Evolutionary conservation across 2,888 invertebrate species (phyloP).

Genomic region (Lysandra coridon): DNA sequence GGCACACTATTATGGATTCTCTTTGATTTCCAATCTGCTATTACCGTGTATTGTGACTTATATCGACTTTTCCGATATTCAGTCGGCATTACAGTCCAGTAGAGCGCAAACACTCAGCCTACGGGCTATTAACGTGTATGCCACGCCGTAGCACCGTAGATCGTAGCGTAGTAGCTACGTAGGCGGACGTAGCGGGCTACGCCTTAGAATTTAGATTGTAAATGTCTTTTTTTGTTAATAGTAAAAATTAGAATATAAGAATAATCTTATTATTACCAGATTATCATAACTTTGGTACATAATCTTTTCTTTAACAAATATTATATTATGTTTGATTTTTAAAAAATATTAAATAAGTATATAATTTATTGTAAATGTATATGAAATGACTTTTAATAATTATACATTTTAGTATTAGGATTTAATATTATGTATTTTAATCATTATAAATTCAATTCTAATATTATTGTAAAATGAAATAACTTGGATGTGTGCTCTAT

Average conservation of each 20-base stretch:
- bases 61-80: conserved; percentile 15
- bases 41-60: neutral
- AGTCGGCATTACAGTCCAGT: neutral
- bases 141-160: conserved; percentile 16
- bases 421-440: too few species aligned
- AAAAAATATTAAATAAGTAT: too few species aligned
- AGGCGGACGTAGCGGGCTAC: neutral
- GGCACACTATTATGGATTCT: neutral
- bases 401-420: too few species aligned
- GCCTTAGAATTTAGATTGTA: neutral
- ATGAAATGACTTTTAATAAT: too few species aligned
- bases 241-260: neutral
- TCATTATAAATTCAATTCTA: too few species aligned
- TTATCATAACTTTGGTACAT: too few species aligned
- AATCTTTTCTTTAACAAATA: too few species aligned
- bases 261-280: too few species aligned
- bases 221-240: neutral
- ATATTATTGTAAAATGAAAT: too few species aligned
- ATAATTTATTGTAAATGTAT: too few species aligned
- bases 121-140: neutral
- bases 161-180: neutral
- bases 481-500: too few species aligned
- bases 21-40: neutral
- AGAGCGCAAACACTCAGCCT: conserved; percentile 13
- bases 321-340: too few species aligned